phyloP scores from a whole-genome alignment of 2,113 vertebrate species.

The Heterocephalus glaber region DNA sequence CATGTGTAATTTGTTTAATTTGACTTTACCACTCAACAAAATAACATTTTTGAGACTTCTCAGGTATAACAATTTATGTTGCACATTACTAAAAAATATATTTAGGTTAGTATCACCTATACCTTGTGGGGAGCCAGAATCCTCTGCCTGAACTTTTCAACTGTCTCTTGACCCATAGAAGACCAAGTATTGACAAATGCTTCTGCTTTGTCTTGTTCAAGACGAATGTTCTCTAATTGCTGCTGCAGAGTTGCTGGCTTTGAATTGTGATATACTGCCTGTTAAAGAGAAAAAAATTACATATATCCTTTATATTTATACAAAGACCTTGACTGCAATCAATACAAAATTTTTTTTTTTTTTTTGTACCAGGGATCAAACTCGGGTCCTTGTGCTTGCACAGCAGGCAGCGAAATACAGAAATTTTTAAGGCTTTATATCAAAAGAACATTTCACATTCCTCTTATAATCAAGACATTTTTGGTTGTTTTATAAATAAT shows the following conservation, averaged over 20 bases:
- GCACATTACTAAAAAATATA: background rate
- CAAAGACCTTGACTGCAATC: background rate
- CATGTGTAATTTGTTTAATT: background rate
- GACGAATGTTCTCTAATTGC: conserved; percentile 90
- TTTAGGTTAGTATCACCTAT: background rate
- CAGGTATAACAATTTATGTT: background rate
- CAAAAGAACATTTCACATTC: conserved; percentile 10
- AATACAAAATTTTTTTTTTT: conserved; percentile 12
- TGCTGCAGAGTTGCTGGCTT: conserved; percentile 92
- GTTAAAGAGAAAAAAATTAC: conserved; percentile 28
- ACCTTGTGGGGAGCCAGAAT: conserved; percentile 95
- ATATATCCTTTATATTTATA: background rate
- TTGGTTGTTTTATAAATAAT: conserved; percentile 30
- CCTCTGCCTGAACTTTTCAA: conserved; percentile 93
- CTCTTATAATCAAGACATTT: background rate
- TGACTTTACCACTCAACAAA: background rate
- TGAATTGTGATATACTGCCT: conserved; percentile 95
- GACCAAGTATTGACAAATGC: conserved; percentile 91
- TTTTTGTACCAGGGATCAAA: too few relatives aligned
- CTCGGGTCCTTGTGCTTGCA: too few relatives aligned
- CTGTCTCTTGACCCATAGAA: conserved; percentile 89
- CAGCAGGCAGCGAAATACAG: background rate
- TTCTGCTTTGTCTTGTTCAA: conserved; percentile 91
- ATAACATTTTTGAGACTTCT: background rate
- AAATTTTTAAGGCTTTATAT: conserved; percentile 45